These are phyloP conservation scores for Erpetoichthys calabaricus DNA, from an alignment of 2,797 vertebrate species.

Conservation along the genomic window DNA sequence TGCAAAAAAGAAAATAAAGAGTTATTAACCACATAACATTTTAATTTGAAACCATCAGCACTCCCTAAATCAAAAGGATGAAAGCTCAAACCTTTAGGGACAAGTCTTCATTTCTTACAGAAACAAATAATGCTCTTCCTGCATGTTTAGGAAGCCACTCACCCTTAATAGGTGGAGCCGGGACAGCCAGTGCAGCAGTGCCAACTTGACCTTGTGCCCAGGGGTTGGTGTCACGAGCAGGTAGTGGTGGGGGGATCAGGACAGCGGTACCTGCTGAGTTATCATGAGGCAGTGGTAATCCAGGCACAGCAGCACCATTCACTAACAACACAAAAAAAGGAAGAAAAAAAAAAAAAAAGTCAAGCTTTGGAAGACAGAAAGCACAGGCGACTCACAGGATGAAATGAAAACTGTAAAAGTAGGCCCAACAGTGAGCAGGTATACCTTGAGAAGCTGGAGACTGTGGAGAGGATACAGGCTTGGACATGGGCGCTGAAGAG, in stretches of 20 bases:
- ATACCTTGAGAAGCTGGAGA: slow-evolving; percentile 83
- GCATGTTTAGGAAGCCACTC: no score
- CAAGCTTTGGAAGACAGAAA: no score
- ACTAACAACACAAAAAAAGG: slow-evolving; percentile 76
- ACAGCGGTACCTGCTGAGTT: slow-evolving; percentile 50
- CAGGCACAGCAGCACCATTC: slow-evolving; percentile 68
- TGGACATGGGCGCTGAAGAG: slow-evolving; percentile 86
- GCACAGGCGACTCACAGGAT: no score
- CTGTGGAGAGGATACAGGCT: slow-evolving; percentile 74
- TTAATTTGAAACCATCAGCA: no score
- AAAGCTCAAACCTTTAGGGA: no score
- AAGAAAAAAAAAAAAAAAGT: slow-evolving; percentile 5
- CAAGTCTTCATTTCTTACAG: no score
- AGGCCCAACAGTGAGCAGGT: neutral
- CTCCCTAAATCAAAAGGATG: no score
- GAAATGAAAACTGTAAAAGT: slow-evolving; percentile 4
- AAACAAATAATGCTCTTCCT: no score
- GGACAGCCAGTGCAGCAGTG: slow-evolving; percentile 25
- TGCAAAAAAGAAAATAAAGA: no score
- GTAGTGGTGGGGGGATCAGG: slow-evolving; percentile 62
- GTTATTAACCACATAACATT: no score
- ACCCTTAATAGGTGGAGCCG: no score
- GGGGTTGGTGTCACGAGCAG: slow-evolving; percentile 93
- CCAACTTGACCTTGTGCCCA: slow-evolving; percentile 73
- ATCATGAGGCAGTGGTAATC: slow-evolving; percentile 63